These are phyloP conservation scores for Aphaenogaster ashmeadi DNA, from an alignment of 1,140 invertebrate genomes.

Conservation along the genomic window DNA sequence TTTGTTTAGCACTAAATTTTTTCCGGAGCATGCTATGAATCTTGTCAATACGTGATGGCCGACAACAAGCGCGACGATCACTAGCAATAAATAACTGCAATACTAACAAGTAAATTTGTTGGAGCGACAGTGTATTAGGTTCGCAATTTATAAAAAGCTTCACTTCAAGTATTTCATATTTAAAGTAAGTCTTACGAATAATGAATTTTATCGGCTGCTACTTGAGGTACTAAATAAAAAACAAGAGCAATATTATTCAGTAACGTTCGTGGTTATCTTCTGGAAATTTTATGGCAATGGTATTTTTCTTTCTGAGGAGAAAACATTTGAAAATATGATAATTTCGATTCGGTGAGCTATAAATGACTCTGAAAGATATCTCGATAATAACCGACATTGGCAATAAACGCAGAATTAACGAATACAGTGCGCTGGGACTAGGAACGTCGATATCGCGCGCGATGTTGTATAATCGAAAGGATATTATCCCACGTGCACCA, in stretches of 20 bases:
- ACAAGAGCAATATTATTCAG: not conserved
- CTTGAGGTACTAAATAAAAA: not conserved
- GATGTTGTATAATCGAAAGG: constrained; percentile 51
- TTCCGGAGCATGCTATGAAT: not conserved
- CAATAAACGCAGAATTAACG: constrained; percentile 32
- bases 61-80: not conserved
- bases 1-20: constrained; percentile 18
- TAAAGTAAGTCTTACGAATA: not conserved
- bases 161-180: not conserved
- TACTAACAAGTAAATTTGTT: not conserved
- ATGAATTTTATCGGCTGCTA: not conserved
- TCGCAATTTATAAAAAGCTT: not conserved
- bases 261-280: not conserved
- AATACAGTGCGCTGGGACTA: not conserved
- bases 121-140: not conserved
- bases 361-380: constrained; percentile 16
- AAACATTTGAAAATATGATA: not conserved
- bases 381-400: constrained; percentile 12
- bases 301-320: not conserved
- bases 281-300: not conserved
- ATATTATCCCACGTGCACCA: constrained; percentile 49
- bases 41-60: not conserved
- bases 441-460: constrained; percentile 42
- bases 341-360: not conserved
- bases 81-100: constrained; percentile 6